A percentile compares a stretch with the other conserved stretches of the same genome.
Conservation (phyloP, 1,140 invertebrate genomes). For the Pseudomyrmex gracilis region DNA sequence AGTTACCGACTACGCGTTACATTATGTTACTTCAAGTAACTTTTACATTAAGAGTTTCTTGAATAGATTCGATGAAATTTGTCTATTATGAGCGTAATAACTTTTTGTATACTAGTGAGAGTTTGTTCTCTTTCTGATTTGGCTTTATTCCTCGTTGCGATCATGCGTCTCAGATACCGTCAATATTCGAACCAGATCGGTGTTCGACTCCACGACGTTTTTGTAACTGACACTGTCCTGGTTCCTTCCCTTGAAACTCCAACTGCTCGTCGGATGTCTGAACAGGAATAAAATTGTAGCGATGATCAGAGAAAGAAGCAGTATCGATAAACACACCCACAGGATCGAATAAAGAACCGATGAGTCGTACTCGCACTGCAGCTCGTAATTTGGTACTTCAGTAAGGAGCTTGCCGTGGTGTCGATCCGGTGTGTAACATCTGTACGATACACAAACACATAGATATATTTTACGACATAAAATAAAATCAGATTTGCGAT, state of each 20-base stretch:
- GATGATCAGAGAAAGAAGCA: constrained; percentile 71
- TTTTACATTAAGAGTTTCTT: constrained; percentile 6
- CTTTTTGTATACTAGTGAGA: not conserved
- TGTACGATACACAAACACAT: constrained; percentile 58
- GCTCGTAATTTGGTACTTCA: constrained; percentile 77
- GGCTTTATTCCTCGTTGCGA: constrained; percentile 76
- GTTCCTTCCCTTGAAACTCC: constrained; percentile 76
- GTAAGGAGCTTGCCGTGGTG: constrained; percentile 72
- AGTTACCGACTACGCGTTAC: constrained; percentile 5
- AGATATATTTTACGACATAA: not conserved
- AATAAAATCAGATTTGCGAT: not conserved
- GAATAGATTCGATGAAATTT: not conserved
- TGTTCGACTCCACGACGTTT: constrained; percentile 82
- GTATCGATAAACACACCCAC: constrained; percentile 76
- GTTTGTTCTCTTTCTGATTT: constrained; percentile 69
- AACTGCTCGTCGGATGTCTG: constrained; percentile 77
- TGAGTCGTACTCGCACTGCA: constrained; percentile 74
- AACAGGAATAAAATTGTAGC: constrained; percentile 73
- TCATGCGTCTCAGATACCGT: constrained; percentile 76
- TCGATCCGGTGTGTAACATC: constrained; percentile 77
- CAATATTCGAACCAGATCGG: constrained; percentile 83
- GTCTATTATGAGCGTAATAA: not conserved
- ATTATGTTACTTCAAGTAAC: constrained; percentile 29
- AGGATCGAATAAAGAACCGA: constrained; percentile 73
- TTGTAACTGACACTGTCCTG: constrained; percentile 82